Evolutionary conservation across 2,113 vertebrate genomes (phyloP).

Genomic region (Chaetorhynchus papuensis): DNA sequence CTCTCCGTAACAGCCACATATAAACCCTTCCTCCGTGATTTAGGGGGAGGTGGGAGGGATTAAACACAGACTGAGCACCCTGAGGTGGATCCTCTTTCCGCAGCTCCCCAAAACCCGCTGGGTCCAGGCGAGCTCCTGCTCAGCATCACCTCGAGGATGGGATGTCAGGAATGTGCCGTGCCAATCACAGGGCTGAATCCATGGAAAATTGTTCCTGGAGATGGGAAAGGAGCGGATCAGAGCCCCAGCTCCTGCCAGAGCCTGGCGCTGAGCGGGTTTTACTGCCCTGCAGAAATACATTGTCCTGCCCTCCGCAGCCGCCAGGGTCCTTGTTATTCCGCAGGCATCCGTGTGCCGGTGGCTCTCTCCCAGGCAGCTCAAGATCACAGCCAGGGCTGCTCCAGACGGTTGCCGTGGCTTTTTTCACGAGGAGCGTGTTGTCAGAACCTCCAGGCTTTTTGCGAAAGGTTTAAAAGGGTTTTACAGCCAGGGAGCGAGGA

Average conservation of each 20-base stretch:
- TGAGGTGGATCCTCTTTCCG: not conserved
- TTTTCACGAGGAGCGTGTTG: fast-evolving
- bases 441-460: not conserved
- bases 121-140: not conserved
- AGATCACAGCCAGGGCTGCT: conserved; percentile 13
- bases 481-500: not conserved
- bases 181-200: fast-evolving
- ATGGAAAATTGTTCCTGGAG: not conserved
- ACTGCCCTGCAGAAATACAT: not conserved
- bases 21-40: conserved; percentile 42
- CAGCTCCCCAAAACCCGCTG: not conserved
- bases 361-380: conserved; percentile 20
- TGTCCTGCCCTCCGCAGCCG: not conserved
- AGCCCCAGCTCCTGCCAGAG: not conserved
- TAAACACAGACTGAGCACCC: not conserved
- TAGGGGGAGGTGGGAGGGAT: not conserved
- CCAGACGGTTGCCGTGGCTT: fast-evolving
- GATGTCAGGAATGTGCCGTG: fast-evolving
- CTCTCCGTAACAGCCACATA: not conserved
- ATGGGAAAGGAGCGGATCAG: not conserved
- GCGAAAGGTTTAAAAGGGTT: not conserved
- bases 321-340: not conserved
- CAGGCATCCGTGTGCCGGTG: fast-evolving
- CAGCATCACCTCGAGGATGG: not conserved
- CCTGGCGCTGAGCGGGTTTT: not conserved